A percentile compares a stretch with the other conserved stretches of the same genome.
phyloP scores from a whole-genome alignment of 64 coral and sea anemone species.

The Platygyra sinensis region DNA sequence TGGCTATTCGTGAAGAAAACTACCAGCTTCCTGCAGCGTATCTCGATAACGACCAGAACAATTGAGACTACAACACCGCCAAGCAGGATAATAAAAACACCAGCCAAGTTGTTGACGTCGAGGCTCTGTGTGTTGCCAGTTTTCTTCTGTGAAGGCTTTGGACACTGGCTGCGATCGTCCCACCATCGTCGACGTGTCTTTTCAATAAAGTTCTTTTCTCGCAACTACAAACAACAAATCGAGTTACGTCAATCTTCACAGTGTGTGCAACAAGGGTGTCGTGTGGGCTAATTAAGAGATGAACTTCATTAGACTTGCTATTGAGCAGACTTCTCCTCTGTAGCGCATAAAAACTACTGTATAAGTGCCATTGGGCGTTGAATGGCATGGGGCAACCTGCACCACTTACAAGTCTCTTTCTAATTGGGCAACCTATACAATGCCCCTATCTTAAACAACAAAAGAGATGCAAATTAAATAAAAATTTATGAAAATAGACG shows the following conservation, averaged over 20 bases:
- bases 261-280: neutral
- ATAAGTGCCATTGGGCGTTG: too few species aligned
- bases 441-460: too few species aligned
- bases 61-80: slow-evolving; percentile 71
- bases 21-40: slow-evolving; percentile 77
- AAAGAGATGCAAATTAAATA: too few species aligned
- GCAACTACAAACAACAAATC: slow-evolving; percentile 41
- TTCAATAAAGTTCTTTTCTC: slow-evolving; percentile 86
- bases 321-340: too few species aligned
- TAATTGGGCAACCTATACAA: too few species aligned
- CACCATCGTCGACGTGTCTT: slow-evolving; percentile 68
- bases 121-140: slow-evolving; percentile 61
- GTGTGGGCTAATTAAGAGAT: too few species aligned
- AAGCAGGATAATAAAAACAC: slow-evolving; percentile 79
- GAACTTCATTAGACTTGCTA: too few species aligned
- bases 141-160: slow-evolving; percentile 6
- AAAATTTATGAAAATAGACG: too few species aligned
- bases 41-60: slow-evolving; percentile 71
- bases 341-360: too few species aligned
- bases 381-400: too few species aligned
- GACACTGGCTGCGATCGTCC: slow-evolving; percentile 81
- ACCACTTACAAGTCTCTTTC: too few species aligned
- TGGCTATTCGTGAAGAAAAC: slow-evolving; percentile 60
- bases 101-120: slow-evolving; percentile 76
- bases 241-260: neutral